Evolutionary conservation across 2,888 invertebrate species (phyloP), one percentile per base, ranked within the genome.

Genomic region (Eumerus sabulonum): DNA sequence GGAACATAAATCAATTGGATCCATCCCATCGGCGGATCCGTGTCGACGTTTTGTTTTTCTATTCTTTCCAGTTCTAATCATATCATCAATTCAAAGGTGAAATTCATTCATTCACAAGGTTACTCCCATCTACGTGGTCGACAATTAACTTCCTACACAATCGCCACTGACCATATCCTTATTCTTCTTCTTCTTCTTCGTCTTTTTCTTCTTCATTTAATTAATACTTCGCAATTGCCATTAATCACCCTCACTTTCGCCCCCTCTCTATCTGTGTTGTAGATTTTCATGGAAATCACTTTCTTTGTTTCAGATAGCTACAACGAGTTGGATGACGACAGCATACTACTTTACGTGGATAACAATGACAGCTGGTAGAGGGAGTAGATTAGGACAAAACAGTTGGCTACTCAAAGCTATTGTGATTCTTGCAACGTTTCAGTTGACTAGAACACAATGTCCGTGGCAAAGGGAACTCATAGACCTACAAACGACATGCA

Each of bases 401-500:
- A 68, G 48, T 36, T 79, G 79, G 79, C 59, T 79, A n/a, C 36
- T 79, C 13, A 60, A 54, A 68, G 60, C 68, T 17, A 63, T 74
- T 19, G 60, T 64, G 19, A 59, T 79, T 56, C 48, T 74, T 54
- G 19, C 60, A 48, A 54, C 53, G 14, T 53, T 79, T 62, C 60
- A 45, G 62, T 13, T 82, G 56, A 76, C 82, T 18, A 51, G 47
- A 56, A 93, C 93, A 17, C 94, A 95, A 85, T 97, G 97, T 89
- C 96, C 97, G 0, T 96, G 96, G 96, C 94, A 94, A 84, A 91
- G 92, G 72, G 92, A 94, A 77, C 91, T 93, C 18, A 90, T 91
- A 53, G 93, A 94, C 73, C 91, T 97, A 76, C 95, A 95, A 85
- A 92, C 94, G 54, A 93, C 95, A 50, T 97, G 97, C 88, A 92